Evolutionary conservation across 2,113 vertebrate species (phyloP).

Genomic region (Panurus biarmicus): DNA sequence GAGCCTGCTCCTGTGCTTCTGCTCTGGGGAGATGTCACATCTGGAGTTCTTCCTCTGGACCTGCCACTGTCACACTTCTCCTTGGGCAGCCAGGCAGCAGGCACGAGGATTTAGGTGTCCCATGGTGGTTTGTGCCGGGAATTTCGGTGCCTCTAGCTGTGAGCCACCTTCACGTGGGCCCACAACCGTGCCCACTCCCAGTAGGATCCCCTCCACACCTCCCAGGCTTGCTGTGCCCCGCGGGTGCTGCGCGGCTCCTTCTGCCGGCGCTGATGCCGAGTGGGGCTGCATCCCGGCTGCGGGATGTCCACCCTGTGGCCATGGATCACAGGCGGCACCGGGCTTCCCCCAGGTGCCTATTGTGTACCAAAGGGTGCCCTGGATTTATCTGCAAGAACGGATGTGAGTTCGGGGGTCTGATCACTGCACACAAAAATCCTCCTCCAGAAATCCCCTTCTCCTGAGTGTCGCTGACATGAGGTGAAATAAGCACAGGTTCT

Average conservation of each 20-base stretch:
- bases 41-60: neutral
- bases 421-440: neutral
- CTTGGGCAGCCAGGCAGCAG: neutral
- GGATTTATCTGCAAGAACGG: neutral
- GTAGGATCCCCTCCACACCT: neutral
- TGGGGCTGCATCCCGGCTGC: fast-evolving
- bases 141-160: neutral
- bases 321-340: neutral
- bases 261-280: neutral
- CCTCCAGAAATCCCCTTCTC: neutral
- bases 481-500: neutral
- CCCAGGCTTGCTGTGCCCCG: neutral
- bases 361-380: neutral
- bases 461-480: fast-evolving
- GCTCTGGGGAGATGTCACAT: neutral
- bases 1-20: neutral
- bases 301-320: neutral
- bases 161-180: neutral
- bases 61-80: neutral
- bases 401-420: neutral
- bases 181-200: fast-evolving
- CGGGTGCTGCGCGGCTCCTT: neutral
- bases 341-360: neutral
- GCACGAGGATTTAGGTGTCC: neutral
- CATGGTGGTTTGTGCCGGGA: neutral